Evolutionary conservation across 2,888 invertebrate genomes (phyloP).

Genomic region (Sylvicola cinctus): DNA sequence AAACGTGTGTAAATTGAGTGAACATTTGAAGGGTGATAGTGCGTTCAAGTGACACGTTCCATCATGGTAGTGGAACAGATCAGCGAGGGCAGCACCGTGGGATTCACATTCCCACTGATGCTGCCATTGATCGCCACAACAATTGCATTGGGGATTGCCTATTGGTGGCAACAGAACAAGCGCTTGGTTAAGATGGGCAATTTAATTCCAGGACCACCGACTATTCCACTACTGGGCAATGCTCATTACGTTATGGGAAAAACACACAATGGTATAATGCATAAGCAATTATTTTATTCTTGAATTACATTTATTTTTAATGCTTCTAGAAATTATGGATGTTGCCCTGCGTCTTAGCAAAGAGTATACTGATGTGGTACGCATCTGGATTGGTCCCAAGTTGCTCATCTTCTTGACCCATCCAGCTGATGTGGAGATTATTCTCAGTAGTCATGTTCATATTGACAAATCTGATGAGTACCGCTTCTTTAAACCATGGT

Average conservation of each 20-base stretch:
- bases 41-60: too few species aligned
- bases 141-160: constrained; percentile 21
- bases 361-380: constrained; percentile 31
- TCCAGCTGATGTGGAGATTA: constrained; percentile 49
- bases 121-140: constrained; percentile 18
- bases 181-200: constrained; percentile 37
- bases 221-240: constrained; percentile 47
- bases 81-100: not conserved
- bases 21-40: not conserved
- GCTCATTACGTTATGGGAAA: constrained; percentile 40
- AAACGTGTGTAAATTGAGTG: not conserved
- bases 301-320: not conserved
- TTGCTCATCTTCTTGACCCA: constrained; percentile 44
- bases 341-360: constrained; percentile 27
- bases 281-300: not conserved
- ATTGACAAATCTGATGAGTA: constrained; percentile 61
- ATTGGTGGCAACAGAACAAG: constrained; percentile 30
- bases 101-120: constrained; percentile 7
- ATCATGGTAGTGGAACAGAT: constrained; percentile 7
- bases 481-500: too few species aligned
- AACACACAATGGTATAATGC: constrained; percentile 34
- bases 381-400: constrained; percentile 47
- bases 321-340: constrained; percentile 33
- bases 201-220: constrained; percentile 44
- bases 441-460: constrained; percentile 52